Evolutionary conservation across 2,888 invertebrate genomes (phyloP), one percentile per base, ranked within the genome.

Genomic region (Protodeltote pygarga): DNA sequence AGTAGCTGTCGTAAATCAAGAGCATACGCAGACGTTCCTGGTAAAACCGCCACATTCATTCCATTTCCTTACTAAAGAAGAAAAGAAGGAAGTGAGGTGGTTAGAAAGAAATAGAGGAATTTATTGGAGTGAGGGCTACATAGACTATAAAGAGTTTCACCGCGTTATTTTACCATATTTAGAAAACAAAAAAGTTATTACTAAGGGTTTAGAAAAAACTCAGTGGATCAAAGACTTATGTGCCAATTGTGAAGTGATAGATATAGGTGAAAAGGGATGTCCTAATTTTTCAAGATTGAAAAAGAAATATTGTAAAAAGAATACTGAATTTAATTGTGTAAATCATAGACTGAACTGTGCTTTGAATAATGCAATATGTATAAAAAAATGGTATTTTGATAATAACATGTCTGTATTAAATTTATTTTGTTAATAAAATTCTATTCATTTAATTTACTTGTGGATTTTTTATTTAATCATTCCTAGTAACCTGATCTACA

Each of bases 331-430:
- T 2, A 17, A 33, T 14, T 41, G 41, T 41, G 3, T n/a, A 5
- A 6, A 14, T 2, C 32, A 40, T 32, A 0, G 4, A 13, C 13
- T 17, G 2, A 6, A 32, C 0, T 33, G 41, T 41, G 41, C 33
- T 0, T 17, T 33, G 8, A 33, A 20, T 15, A 33, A 41, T 25
- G 40, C 24, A 1, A 2, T 41, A 3, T 33, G 41, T 41, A 0
- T 25, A 32, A 32, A 9, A n/a, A 41, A 32, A n/a, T n/a, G n/a
- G 14, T 19, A 32, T 19, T 19, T 41, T 16, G 29, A 19, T 8
- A 9, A n/a, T n/a, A n/a, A n/a, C n/a, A n/a, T n/a, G n/a, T n/a
- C n/a, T n/a, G n/a, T n/a, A n/a, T n/a, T n/a, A n/a, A n/a, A n/a
- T n/a, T n/a, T n/a, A n/a, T n/a, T n/a, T n/a, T n/a, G 14, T 15